These are phyloP conservation scores for Semibalanus balanoides DNA, from an alignment of 1,140 invertebrate species.

Conservation along the genomic window DNA sequence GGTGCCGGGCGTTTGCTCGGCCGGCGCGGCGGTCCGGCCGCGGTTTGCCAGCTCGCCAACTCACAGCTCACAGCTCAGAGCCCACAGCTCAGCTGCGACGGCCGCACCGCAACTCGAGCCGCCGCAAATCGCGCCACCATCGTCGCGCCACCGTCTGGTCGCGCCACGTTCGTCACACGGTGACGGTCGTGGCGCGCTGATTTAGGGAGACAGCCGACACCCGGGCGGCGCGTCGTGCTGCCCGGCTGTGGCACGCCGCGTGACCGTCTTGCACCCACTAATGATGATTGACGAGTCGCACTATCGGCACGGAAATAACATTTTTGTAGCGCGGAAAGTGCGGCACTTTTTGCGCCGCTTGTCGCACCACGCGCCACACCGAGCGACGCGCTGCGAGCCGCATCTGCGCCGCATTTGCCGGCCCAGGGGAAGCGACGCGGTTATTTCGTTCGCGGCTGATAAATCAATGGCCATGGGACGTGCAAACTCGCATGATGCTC, in stretches of 20 bases:
- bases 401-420: not conserved
- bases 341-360: not conserved
- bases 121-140: not conserved
- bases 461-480: not conserved
- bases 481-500: not conserved
- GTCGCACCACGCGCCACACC: no score
- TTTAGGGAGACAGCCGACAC: not conserved
- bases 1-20: no score
- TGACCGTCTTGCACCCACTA: not conserved
- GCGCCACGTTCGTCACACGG: not conserved
- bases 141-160: no score
- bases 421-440: not conserved
- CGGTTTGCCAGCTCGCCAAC: not conserved
- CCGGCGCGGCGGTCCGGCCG: no score
- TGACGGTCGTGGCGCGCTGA: not conserved
- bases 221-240: not conserved
- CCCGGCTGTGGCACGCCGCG: no score
- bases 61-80: no score
- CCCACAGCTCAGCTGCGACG: no score
- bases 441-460: not conserved
- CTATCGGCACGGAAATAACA: not conserved
- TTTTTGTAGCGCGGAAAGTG: not conserved
- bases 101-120: not conserved
- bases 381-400: no score
- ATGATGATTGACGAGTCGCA: not conserved